phyloP scores from a whole-genome alignment of 2,888 invertebrate species.

The Brenthis hecate region DNA sequence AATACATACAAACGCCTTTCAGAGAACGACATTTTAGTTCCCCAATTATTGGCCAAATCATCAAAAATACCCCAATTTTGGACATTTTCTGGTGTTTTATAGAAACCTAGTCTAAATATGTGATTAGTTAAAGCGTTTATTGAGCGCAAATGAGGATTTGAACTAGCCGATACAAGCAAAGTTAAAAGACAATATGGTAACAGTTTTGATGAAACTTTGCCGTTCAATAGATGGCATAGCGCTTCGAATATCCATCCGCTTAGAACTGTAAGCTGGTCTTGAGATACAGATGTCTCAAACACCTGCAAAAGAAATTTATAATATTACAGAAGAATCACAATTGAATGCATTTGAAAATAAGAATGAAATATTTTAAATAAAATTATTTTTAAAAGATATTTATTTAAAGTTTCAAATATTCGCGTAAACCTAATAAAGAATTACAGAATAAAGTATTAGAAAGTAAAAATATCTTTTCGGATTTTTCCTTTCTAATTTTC shows the following conservation, averaged over 20 bases:
- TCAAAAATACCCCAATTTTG: slow-evolving; percentile 55
- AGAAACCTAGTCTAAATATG: slow-evolving; percentile 59
- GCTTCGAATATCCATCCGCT: slow-evolving; percentile 92
- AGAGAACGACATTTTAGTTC: slow-evolving; percentile 56
- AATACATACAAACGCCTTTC: slow-evolving; percentile 67
- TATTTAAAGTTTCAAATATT: no score
- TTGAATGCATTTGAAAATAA: no score
- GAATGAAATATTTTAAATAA: no score
- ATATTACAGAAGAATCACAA: not conserved
- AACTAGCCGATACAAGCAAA: slow-evolving; percentile 68
- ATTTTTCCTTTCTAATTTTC: no score
- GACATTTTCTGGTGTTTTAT: slow-evolving; percentile 43
- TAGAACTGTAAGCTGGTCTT: slow-evolving; percentile 91
- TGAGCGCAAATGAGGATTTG: slow-evolving; percentile 57
- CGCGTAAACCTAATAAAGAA: no score
- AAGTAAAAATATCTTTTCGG: no score
- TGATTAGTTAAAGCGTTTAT: slow-evolving; percentile 58
- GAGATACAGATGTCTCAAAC: slow-evolving; percentile 91
- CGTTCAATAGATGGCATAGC: slow-evolving; percentile 65
- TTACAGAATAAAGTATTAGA: no score
- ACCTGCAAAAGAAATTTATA: slow-evolving; percentile 82
- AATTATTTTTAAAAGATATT: no score
- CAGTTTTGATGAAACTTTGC: slow-evolving; percentile 61
- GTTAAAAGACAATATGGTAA: slow-evolving; percentile 66
- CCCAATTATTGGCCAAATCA: slow-evolving; percentile 46